phyloP scores from a whole-genome alignment of 1,140 invertebrate genomes.

The Anagrus nilaparvatae region DNA sequence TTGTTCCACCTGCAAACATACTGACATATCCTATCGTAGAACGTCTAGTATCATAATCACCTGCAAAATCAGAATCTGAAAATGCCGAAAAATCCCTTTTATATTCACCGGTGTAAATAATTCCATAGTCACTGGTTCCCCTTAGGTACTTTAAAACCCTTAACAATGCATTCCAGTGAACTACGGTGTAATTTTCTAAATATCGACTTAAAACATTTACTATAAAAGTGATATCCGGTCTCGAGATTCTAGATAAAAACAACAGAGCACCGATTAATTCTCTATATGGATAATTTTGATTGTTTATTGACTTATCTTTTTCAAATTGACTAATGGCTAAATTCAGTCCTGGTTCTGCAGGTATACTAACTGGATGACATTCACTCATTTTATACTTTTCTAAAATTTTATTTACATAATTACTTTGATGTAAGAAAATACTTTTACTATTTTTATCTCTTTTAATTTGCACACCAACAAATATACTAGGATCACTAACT shows the following conservation, averaged over 20 bases:
- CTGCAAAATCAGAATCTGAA: conserved; percentile 12
- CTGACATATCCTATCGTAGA: conserved; percentile 13
- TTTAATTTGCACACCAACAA: too few species aligned
- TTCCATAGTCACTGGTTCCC: conserved; percentile 14
- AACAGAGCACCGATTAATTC: conserved; percentile 25
- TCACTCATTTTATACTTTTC: conserved; percentile 13
- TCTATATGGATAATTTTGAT: conserved; percentile 12
- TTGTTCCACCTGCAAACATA: conserved; percentile 10
- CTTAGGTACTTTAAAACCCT: conserved; percentile 8
- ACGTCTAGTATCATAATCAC: conserved; percentile 3
- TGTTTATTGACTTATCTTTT: too few species aligned
- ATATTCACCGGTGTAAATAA: conserved; percentile 12
- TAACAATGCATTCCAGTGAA: conserved; percentile 1
- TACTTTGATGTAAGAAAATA: too few species aligned
- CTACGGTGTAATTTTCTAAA: conserved; percentile 1
- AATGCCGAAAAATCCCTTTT: conserved; percentile 3
- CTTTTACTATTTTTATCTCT: too few species aligned
- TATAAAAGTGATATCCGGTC: conserved; percentile 27
- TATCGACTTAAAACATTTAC: conserved; percentile 4
- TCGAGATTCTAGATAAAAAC: conserved; percentile 22
- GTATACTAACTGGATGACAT: conserved; percentile 3
- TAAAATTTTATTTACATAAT: conserved; percentile 11
- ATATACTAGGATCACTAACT: too few species aligned
- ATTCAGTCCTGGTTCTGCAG: not conserved
- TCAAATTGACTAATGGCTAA: too few species aligned